Conservation (phyloP, 2,888 invertebrate genomes). For the Drosophila kuntzei region DNA sequence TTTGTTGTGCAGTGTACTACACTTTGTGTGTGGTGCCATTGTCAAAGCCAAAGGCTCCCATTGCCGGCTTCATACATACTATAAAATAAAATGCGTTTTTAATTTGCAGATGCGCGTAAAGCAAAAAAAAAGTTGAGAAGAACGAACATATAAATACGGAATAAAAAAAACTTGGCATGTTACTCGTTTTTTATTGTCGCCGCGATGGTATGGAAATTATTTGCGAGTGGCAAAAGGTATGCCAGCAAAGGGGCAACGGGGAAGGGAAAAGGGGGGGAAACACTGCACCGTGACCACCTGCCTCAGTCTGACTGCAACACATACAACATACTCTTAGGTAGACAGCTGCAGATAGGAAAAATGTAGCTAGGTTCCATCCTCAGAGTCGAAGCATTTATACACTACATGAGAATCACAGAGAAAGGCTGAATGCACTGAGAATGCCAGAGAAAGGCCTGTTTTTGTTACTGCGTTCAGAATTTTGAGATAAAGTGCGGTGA, state of each 20-base stretch:
- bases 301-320: conserved; percentile 40
- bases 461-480: neutral
- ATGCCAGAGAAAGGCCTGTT: neutral
- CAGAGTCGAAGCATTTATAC: conserved; percentile 31
- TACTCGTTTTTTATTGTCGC: conserved; percentile 70
- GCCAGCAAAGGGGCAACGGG: conserved; percentile 21
- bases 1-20: conserved; percentile 35
- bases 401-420: conserved; percentile 21
- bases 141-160: conserved; percentile 13
- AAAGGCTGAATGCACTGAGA: neutral
- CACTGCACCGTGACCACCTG: conserved; percentile 62
- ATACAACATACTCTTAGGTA: conserved; percentile 42
- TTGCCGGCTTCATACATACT: conserved; percentile 37
- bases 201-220: conserved; percentile 62
- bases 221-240: conserved; percentile 72
- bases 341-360: conserved; percentile 42
- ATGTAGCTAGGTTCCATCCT: neutral
- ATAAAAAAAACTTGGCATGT: conserved; percentile 52
- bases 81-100: conserved; percentile 81
- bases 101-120: conserved; percentile 80
- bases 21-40: conserved; percentile 59
- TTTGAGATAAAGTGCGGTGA: neutral
- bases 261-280: neutral
- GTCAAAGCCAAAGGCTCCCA: conserved; percentile 64
- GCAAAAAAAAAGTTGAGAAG: conserved; percentile 29